Base-by-base conservation (phyloP, 2,888 invertebrate genomes). In the Perizoma flavofasciatum region DNA sequence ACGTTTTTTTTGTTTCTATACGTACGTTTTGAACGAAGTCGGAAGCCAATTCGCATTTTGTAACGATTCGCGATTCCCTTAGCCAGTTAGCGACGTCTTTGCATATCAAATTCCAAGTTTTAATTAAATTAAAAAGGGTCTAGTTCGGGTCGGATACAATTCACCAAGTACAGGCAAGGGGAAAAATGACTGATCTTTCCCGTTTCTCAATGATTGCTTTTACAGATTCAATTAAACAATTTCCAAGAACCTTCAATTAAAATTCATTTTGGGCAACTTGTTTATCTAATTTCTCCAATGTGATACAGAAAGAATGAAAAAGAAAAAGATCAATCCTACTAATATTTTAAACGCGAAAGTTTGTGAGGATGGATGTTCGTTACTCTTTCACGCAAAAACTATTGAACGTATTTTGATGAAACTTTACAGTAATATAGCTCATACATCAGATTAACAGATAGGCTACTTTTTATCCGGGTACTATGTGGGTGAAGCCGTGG, bases 11-110 rank as follows among this genome's bases (percentile, higher is more conserved):
- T 8, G 0, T 5, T 37, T 7, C 3, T 3, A 6, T 5, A 37
- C 5, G 3, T 37, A 7, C 37, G 3, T 37, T 37, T 37, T 4
- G 44, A 9, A 10, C 22, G 37, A 55, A 48, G 32, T 46, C 52
- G 35, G 52, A 37, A 32, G 49, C 41, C 39, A 59, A 59, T 53
- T 43, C n/a, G n/a, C n/a, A n/a, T n/a, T 58, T 59, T 64, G 67
- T 66, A 73, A 70, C 72, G 71, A 58, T 74, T 76, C 73, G 72
- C 71, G 49, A 73, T 76, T 70, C 65, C 61, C 71, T 71, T 74
- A 74, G 33, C 44, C 53, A 40, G 52, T 52, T 56, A 45, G 52
- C 60, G 57, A 58, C 55, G 60, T 53, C 57, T 58, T 56, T 58
- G 58, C 7, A 46, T 52, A 54, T 58, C 46, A 35, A 62, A 55